A percentile compares a stretch with the other conserved stretches of the same genome.
These are phyloP conservation scores for Parauchenoglanis ngamensis DNA, from an alignment of 2,797 vertebrate genomes.

Conservation along the genomic window DNA sequence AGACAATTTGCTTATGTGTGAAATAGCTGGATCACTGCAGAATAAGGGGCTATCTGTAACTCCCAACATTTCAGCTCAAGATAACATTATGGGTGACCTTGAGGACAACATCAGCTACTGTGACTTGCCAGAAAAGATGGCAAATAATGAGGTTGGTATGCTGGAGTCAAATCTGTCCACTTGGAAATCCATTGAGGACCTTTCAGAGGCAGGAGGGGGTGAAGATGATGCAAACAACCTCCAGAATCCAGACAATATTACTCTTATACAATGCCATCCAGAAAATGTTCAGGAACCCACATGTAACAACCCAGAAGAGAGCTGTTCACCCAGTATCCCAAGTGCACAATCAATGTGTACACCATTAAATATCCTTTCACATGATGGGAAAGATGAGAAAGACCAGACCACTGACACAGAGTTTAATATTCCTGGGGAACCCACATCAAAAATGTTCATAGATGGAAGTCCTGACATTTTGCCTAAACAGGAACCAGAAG, in stretches of 20 bases:
- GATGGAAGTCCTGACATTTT: slow-evolving; percentile 25
- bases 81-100: slow-evolving; percentile 65
- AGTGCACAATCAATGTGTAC: slow-evolving; percentile 63
- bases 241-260: slow-evolving; percentile 63
- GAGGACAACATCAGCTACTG: slow-evolving; percentile 72
- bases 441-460: slow-evolving; percentile 29
- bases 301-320: slow-evolving; percentile 66
- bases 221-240: slow-evolving; percentile 78
- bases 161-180: slow-evolving; percentile 71
- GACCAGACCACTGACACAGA: slow-evolving; percentile 50
- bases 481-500: slow-evolving; percentile 19
- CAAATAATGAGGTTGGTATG: slow-evolving; percentile 63
- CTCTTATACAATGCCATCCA: slow-evolving; percentile 56
- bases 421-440: slow-evolving; percentile 64
- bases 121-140: slow-evolving; percentile 63
- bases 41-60: slow-evolving; percentile 60
- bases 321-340: slow-evolving; percentile 60
- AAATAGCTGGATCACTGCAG: slow-evolving; percentile 62
- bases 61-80: slow-evolving; percentile 63
- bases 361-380: slow-evolving; percentile 77
- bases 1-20: slow-evolving; percentile 74
- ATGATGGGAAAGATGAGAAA: slow-evolving; percentile 63
- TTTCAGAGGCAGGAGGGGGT: slow-evolving; percentile 77
- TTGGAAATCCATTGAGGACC: slow-evolving; percentile 78
- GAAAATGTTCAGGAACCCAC: slow-evolving; percentile 61